Percentiles rank a stretch among this genome's conserved stretches.
phyloP scores from a whole-genome alignment of 2,797 vertebrate genomes.

The Heterohyrax brucei region DNA sequence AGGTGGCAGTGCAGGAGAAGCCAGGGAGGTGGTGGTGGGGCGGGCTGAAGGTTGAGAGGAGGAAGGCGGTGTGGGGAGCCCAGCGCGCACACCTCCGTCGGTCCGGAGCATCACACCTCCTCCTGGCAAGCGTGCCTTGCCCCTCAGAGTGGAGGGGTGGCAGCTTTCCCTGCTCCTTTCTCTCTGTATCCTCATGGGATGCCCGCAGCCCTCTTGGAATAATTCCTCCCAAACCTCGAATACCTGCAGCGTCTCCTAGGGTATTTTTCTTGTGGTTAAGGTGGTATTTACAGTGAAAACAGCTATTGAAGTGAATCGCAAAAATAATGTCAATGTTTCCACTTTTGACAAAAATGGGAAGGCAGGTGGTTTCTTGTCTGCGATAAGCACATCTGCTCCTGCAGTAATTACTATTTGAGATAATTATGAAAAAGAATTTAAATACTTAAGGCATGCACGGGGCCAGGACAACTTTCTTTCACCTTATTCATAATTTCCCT shows the following conservation, averaged over 20 bases:
- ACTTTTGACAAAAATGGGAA: constrained; percentile 87
- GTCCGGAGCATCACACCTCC: fast-evolving
- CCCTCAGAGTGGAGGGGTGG: not conserved
- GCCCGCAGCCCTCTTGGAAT: constrained; percentile 25
- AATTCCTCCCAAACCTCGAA: constrained; percentile 66
- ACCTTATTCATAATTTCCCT: constrained; percentile 87
- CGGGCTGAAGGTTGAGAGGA: not conserved
- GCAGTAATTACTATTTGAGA: constrained; percentile 92
- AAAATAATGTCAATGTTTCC: constrained; percentile 88
- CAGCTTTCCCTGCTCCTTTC: not conserved
- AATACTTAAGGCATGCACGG: constrained; percentile 89
- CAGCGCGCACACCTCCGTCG: fast-evolving
- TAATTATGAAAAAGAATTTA: constrained; percentile 93
- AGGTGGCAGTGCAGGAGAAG: not conserved
- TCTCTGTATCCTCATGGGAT: not conserved
- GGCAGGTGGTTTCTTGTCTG: constrained; percentile 92
- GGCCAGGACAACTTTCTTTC: constrained; percentile 87
- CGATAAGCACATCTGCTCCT: constrained; percentile 90
- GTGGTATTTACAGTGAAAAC: constrained; percentile 86
- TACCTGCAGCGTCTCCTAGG: constrained; percentile 76
- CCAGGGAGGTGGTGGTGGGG: not conserved
- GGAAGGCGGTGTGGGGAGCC: fast-evolving
- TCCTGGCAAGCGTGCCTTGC: not conserved
- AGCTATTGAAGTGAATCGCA: constrained; percentile 85
- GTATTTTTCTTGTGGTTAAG: constrained; percentile 87